A percentile compares a stretch with the other conserved stretches of the same genome.
phyloP scores from a whole-genome alignment of 2,888 invertebrate genomes.

The Drosophila stalkeri region DNA sequence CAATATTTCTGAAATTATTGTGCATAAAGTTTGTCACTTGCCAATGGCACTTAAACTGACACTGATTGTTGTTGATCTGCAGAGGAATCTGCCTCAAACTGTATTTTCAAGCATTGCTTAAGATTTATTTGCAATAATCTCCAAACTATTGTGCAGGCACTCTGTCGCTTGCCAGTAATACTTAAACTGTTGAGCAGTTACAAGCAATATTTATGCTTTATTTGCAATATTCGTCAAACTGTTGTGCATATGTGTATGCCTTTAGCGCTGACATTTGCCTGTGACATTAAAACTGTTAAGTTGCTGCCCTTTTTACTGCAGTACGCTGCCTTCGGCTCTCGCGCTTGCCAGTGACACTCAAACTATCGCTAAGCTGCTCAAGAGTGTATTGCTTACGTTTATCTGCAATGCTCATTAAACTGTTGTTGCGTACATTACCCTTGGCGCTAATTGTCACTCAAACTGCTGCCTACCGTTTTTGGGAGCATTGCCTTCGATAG shows the following conservation, averaged over 20 bases:
- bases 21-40: background rate
- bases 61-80: background rate
- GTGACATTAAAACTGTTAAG: too few relatives aligned
- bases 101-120: background rate
- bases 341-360: background rate
- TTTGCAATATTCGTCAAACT: background rate
- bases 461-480: background rate
- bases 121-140: background rate
- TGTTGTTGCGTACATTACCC: slow-evolving; percentile 3
- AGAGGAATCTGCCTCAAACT: background rate
- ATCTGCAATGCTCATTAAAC: background rate
- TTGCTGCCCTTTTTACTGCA: background rate
- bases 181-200: background rate
- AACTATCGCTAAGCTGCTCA: background rate
- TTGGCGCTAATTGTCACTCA: background rate
- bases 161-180: background rate
- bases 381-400: background rate
- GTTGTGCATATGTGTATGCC: background rate
- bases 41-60: background rate
- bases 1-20: too few relatives aligned
- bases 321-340: background rate
- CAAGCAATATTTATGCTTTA: background rate
- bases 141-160: background rate
- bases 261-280: too few relatives aligned
- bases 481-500: slow-evolving; percentile 18